These are phyloP conservation scores for Ectemnius continuus DNA, from an alignment of 2,888 invertebrate genomes.

Conservation along the genomic window DNA sequence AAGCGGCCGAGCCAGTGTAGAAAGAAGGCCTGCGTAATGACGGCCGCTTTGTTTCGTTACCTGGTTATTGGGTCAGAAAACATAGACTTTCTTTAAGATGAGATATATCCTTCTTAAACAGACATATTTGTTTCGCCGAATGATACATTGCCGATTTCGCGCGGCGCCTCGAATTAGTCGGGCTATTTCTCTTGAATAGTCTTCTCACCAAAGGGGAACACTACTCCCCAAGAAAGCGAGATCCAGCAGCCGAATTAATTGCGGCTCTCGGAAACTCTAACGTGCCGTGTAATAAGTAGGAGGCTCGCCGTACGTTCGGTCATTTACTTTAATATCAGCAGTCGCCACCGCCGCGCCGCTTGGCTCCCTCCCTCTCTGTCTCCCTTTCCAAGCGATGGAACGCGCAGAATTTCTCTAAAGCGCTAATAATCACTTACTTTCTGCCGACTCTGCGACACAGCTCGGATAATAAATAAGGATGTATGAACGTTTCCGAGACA, in stretches of 20 bases:
- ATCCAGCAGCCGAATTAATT: too few relatives aligned
- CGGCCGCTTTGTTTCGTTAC: slow-evolving; percentile 1
- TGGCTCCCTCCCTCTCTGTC: too few relatives aligned
- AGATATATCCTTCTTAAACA: too few relatives aligned
- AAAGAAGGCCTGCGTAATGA: slow-evolving; percentile 2
- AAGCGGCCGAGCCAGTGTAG: not conserved
- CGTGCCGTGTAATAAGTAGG: not conserved
- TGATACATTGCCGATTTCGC: too few relatives aligned
- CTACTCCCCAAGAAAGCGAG: too few relatives aligned
- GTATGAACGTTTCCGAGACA: slow-evolving; percentile 34
- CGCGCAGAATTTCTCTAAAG: slow-evolving; percentile 3
- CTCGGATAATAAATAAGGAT: slow-evolving; percentile 55
- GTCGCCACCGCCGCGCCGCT: not conserved
- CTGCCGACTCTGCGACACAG: slow-evolving; percentile 22
- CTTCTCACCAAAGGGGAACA: too few relatives aligned
- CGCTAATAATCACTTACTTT: not conserved
- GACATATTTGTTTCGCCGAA: too few relatives aligned
- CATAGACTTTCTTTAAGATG: too few relatives aligned
- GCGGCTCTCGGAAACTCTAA: too few relatives aligned
- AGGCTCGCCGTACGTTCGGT: not conserved
- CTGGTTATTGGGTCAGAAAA: not conserved
- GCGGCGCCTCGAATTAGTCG: too few relatives aligned
- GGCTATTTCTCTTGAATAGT: too few relatives aligned
- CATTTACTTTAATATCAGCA: not conserved
- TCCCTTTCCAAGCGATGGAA: not conserved